A percentile compares a stretch with the other conserved stretches of the same genome.
phyloP scores from a whole-genome alignment of 2,888 invertebrate species.

The Drosophila demipolita region DNA sequence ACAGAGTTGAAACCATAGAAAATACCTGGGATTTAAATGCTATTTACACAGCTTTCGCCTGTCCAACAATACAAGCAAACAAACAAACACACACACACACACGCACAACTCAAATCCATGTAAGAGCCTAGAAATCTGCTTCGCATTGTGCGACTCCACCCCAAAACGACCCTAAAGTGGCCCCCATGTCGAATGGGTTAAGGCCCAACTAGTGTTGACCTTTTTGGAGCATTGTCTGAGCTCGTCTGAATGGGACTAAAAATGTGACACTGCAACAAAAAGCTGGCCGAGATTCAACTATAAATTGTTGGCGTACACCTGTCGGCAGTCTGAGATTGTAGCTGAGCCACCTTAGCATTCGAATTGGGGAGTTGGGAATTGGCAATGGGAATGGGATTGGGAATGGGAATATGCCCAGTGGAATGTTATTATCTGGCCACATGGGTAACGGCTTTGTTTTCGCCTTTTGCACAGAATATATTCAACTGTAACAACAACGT shows the following conservation, averaged over 20 bases:
- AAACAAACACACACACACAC: background rate
- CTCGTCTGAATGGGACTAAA: constrained; percentile 67
- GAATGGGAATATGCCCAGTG: constrained; percentile 38
- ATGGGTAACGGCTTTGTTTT: constrained; percentile 77
- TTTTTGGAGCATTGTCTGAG: constrained; percentile 72
- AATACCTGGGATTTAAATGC: constrained; percentile 72
- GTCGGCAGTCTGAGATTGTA: constrained; percentile 54
- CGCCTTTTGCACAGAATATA: constrained; percentile 41
- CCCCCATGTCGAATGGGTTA: constrained; percentile 36
- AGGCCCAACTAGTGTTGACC: constrained; percentile 72
- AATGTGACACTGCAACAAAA: constrained; percentile 63
- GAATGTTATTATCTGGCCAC: constrained; percentile 77
- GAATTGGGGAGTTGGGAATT: constrained; percentile 10
- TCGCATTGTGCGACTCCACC: background rate
- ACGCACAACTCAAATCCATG: constrained; percentile 40
- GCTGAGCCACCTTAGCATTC: constrained; percentile 30
- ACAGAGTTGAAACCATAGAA: constrained; percentile 33
- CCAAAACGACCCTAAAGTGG: constrained; percentile 40
- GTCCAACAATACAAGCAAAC: constrained; percentile 49
- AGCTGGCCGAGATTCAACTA: constrained; percentile 73
- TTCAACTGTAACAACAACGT: constrained; percentile 59
- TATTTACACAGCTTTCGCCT: constrained; percentile 74
- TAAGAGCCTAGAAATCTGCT: constrained; percentile 11
- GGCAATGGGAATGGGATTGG: constrained; percentile 5
- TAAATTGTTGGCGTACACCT: constrained; percentile 67